Conservation (phyloP, 2,797 vertebrate genomes). For the Onychomys leucogaster region DNA sequence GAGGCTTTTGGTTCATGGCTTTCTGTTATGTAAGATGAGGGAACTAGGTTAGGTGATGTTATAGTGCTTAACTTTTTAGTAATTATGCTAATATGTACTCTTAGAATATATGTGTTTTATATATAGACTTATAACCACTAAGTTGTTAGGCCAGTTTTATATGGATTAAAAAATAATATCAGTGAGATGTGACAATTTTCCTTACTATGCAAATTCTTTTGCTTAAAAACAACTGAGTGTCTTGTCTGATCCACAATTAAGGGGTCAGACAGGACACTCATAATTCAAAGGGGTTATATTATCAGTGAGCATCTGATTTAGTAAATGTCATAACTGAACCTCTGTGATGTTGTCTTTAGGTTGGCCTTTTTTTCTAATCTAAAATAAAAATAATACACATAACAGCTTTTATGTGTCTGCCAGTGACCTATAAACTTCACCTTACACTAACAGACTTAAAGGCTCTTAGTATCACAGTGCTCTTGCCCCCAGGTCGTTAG, state of each 20-base stretch:
- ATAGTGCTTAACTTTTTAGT: background rate
- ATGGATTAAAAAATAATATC: conserved; percentile 10
- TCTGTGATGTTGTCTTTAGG: conserved; percentile 1
- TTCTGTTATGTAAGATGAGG: background rate
- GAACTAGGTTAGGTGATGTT: background rate
- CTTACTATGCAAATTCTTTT: background rate
- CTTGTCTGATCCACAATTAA: background rate
- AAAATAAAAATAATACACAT: background rate
- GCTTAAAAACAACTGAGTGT: background rate
- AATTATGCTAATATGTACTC: background rate
- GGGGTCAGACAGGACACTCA: background rate
- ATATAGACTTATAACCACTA: background rate
- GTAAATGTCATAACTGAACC: conserved; percentile 1
- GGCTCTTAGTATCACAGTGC: conserved; percentile 4
- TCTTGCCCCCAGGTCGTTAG: background rate
- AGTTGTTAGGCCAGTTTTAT: background rate
- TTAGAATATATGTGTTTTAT: background rate
- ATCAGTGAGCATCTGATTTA: background rate
- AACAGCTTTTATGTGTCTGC: background rate
- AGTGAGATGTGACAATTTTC: background rate
- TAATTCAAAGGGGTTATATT: background rate
- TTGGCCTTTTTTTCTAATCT: conserved; percentile 5
- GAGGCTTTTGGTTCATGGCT: background rate
- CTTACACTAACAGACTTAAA: background rate
- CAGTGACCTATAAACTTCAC: background rate